Conservation (phyloP, 2,888 invertebrate genomes). For the Rhaphigaster nebulosa region DNA sequence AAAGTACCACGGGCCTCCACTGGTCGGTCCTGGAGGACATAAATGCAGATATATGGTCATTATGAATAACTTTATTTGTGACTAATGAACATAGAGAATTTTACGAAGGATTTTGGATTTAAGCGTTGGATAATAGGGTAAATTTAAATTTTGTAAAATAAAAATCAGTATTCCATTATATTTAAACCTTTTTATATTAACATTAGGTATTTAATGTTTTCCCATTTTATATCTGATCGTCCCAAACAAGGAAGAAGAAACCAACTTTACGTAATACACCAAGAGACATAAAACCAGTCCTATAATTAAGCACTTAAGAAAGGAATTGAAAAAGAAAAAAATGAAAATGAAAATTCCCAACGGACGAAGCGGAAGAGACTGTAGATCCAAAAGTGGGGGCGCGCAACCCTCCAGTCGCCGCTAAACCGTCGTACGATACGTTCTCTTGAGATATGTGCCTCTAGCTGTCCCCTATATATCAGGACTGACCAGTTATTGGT, state of each 20-base stretch:
- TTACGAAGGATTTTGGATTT: no score
- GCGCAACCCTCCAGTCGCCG: slow-evolving; percentile 39
- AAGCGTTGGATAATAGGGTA: no score
- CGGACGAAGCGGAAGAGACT: slow-evolving; percentile 40
- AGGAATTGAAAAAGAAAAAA: neutral
- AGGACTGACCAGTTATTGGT: slow-evolving; percentile 43
- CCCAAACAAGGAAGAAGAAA: neutral
- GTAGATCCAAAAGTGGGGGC: slow-evolving; percentile 42
- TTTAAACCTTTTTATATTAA: neutral
- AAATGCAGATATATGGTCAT: no score
- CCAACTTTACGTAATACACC: neutral
- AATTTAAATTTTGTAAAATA: no score
- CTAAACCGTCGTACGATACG: neutral
- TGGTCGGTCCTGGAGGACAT: no score
- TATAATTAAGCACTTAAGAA: slow-evolving; percentile 42
- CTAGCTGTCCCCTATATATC: slow-evolving; percentile 3
- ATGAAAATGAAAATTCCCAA: slow-evolving; percentile 41
- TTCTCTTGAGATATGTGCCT: slow-evolving; percentile 34
- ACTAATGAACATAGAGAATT: no score
- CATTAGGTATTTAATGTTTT: neutral
- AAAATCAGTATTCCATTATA: neutral
- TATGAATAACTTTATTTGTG: no score
- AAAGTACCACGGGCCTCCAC: no score
- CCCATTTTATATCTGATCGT: neutral
- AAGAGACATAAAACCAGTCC: slow-evolving; percentile 31